Evolutionary conservation across 2,797 vertebrate genomes (phyloP).

Genomic region (Borostomias antarcticus): DNA sequence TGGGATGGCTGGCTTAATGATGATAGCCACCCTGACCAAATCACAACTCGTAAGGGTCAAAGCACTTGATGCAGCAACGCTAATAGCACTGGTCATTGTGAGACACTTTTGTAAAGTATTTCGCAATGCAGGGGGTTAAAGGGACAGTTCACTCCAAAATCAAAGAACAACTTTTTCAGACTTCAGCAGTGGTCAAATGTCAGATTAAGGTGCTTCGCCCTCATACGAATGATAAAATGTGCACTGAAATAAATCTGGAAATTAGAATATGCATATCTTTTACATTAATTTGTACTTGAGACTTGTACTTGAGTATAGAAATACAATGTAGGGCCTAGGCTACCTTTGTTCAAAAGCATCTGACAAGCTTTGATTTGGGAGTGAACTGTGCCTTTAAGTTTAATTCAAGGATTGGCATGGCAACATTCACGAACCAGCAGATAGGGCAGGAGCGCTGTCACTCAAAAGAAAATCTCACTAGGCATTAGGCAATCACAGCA

Average conservation of each 20-base stretch:
- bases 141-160: neutral
- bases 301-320: too few relatives aligned
- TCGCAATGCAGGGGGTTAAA: neutral
- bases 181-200: too few relatives aligned
- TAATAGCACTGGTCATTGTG: neutral
- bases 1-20: neutral
- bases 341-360: neutral
- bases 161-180: too few relatives aligned
- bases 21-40: neutral
- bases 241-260: neutral
- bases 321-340: neutral
- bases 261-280: neutral
- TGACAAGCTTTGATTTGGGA: neutral
- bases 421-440: neutral
- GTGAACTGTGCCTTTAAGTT: neutral
- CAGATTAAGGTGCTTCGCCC: neutral
- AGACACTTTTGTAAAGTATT: neutral
- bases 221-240: neutral
- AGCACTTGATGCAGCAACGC: neutral
- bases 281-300: neutral
- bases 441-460: too few relatives aligned
- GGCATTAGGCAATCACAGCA: neutral
- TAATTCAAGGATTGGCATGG: neutral
- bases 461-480: neutral
- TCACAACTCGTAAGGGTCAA: neutral